Evolutionary conservation across 2,888 invertebrate genomes (phyloP), one percentile per base, ranked within the genome.

Genomic region (Lysandra coridon): DNA sequence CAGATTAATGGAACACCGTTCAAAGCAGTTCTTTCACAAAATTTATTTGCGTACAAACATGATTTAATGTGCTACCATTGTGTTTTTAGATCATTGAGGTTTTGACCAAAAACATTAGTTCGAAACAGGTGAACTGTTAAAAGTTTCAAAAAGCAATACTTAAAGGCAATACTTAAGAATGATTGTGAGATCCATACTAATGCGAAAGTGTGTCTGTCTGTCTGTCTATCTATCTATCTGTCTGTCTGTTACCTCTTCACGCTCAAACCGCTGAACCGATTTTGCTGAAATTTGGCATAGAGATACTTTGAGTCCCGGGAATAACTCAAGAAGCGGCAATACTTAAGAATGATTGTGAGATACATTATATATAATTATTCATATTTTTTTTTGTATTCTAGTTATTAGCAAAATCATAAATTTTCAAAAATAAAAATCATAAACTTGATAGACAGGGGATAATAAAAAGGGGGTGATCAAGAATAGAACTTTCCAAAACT

Each of bases 1-100:
- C 86, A 86, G 85, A 92, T 92, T 90, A 92, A 93, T 92, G 92
- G 91, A 83, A 81, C 84, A 85, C 83, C 84, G 83, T 87, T 89
- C 87, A 88, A 87, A 85, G 85, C 83, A 86, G 85, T 85, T 84
- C 84, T 84, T 84, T 84, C 80, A 83, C 78, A 57, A 80, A 82
- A 81, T 82, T 82, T 83, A 82, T 82, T 81, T 80, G 79, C 81
- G 79, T 79, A 79, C 80, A 78, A 75, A 77, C 80, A 80, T 81
- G 80, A 81, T 81, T 82, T 81, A 82, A 80, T 79, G 79, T 40
- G 78, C 76, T 76, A 76, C 76, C 57, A 76, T 30, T 76, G 76
- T 33, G 33, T 57, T 75, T 76, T 57, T 76, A 57, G 76, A 75
- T 44, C 60, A 30, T n/a, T n/a, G 57, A 37, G 60, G 60, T 79